These are phyloP conservation scores for Anastrepha obliqua DNA, from an alignment of 1,140 invertebrate genomes.

Conservation along the genomic window DNA sequence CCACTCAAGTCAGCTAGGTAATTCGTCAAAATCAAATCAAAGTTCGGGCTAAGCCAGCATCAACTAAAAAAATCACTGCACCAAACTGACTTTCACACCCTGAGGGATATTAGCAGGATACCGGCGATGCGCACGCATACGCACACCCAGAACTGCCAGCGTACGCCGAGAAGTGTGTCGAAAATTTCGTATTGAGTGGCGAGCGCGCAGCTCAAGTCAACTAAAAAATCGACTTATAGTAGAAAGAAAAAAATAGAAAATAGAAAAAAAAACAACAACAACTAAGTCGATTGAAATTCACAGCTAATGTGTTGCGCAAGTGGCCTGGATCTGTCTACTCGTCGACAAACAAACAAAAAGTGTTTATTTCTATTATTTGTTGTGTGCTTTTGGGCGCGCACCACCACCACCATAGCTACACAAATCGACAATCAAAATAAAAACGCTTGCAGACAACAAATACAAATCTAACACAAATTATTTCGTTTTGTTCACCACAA, in stretches of 20 bases:
- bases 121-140: neutral
- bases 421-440: constrained; percentile 44
- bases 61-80: constrained; percentile 6
- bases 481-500: constrained; percentile 50
- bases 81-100: constrained; percentile 50
- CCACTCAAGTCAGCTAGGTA: constrained; percentile 35
- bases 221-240: constrained; percentile 46
- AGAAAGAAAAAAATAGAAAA: neutral
- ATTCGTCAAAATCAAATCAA: constrained; percentile 53
- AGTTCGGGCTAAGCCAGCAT: neutral
- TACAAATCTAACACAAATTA: constrained; percentile 18
- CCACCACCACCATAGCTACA: neutral
- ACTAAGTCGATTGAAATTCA: neutral
- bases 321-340: neutral
- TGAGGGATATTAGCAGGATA: constrained; percentile 52
- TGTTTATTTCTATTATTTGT: constrained; percentile 51
- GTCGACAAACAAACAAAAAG: constrained; percentile 29
- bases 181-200: constrained; percentile 24
- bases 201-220: neutral
- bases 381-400: constrained; percentile 42
- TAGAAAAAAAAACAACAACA: constrained; percentile 22
- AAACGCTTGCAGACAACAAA: neutral
- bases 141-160: neutral
- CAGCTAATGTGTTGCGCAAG: constrained; percentile 35
- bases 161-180: constrained; percentile 36